Evolutionary conservation across 2,113 vertebrate genomes (phyloP), one percentile per base, ranked within the genome.

Genomic region (Potamarius usumacintae): DNA sequence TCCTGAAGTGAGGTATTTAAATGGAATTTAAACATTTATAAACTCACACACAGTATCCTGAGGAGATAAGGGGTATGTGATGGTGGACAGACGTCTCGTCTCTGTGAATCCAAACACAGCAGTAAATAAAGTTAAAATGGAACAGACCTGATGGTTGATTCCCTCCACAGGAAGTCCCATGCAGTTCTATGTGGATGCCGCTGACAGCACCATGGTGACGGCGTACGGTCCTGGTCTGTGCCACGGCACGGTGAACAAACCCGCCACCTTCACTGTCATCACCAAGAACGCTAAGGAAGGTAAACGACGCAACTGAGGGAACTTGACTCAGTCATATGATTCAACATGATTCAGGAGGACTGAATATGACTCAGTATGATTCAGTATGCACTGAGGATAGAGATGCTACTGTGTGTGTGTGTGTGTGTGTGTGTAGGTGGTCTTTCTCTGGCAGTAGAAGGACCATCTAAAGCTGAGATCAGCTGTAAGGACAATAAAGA

Each of bases 401-500:
- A 50, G 72, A n/a, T 53, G 72, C 1, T 77, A 57, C 4, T 4
- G 11, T 62, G 22, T 34, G 42, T 71, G 50, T 84, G 63, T 84
- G 65, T 84, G 82, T 69, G 1, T 58, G 17, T 90, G 78, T 80
- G 71, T 85, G 65, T 89, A 99, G 98, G 98, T 63, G 98, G 98
- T 22, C 95, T 99, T 88, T 99, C 98, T 0, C 93, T 99, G 83
- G 98, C 98, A 0, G 98, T 99, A 12, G 98, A 99, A 90, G 98
- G 98, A 12, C 98, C 98, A 0, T 99, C 98, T 60, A 99, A 99
- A 94, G 98, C 98, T 0, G 98, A 98, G 93, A 99, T 99, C 95
- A 98, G 97, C 72, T 99, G 98, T 88, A 98, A 99, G 90, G 98
- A 99, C 91, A 99, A 99, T 93, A 99, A 99, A 91, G 97, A 99